These are phyloP conservation scores for Agriotes lineatus DNA, from an alignment of 2,888 invertebrate genomes.

Conservation along the genomic window DNA sequence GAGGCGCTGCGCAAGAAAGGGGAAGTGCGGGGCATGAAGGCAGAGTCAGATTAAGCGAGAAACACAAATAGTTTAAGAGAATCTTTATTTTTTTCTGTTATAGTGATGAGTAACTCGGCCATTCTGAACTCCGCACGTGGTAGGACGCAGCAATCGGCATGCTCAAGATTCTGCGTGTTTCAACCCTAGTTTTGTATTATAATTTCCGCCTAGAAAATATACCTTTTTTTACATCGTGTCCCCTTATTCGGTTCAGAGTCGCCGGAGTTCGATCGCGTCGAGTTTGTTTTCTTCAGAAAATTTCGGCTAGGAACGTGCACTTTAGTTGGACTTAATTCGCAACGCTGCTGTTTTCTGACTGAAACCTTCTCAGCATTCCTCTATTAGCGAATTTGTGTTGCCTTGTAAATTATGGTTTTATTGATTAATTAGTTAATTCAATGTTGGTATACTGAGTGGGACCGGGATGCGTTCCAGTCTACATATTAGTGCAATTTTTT, in stretches of 20 bases:
- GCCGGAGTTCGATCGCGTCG: not conserved
- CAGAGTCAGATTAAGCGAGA: slow-evolving; percentile 78
- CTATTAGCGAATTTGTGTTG: slow-evolving; percentile 18
- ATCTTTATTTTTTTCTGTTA: slow-evolving; percentile 16
- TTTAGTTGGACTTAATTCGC: too few species aligned
- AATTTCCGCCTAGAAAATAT: not conserved
- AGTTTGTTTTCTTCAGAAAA: slow-evolving; percentile 21
- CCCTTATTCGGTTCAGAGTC: not conserved
- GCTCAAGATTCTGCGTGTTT: not conserved
- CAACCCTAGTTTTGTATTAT: not conserved
- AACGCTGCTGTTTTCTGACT: slow-evolving; percentile 27
- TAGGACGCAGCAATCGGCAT: not conserved
- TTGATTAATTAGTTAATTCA: slow-evolving; percentile 12
- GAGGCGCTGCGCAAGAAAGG: slow-evolving; percentile 88
- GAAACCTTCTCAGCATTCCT: slow-evolving; percentile 38
- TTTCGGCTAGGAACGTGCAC: not conserved
- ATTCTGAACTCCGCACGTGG: slow-evolving; percentile 15
- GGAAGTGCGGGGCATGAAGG: slow-evolving; percentile 91
- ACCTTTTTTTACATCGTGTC: not conserved
- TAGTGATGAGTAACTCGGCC: slow-evolving; percentile 8
- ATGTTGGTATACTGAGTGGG: not conserved
- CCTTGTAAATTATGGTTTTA: slow-evolving; percentile 20
- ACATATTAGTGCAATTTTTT: too few species aligned
- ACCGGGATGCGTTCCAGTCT: too few species aligned
- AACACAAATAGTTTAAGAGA: slow-evolving; percentile 17